Conservation (phyloP, 2,888 invertebrate genomes). For the Acronicta psi region DNA sequence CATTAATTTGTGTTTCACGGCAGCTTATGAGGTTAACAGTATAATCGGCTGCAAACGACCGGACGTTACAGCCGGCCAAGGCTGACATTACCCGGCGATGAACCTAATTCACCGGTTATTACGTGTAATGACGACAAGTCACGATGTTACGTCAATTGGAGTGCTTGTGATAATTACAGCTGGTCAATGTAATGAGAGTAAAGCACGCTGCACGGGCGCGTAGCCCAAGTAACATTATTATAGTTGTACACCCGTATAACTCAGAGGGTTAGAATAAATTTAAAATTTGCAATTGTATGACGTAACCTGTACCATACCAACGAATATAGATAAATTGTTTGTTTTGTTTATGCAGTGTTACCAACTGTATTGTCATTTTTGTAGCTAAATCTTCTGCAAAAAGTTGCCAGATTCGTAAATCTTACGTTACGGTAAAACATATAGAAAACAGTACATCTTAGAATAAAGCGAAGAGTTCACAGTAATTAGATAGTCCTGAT, state of each 20-base stretch:
- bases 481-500: slow-evolving; percentile 1
- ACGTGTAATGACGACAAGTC: slow-evolving; percentile 36
- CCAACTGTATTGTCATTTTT: too few species aligned
- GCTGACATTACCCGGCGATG: slow-evolving; percentile 29
- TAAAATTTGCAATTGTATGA: too few species aligned
- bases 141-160: slow-evolving; percentile 48
- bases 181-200: slow-evolving; percentile 14
- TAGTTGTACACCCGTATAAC: too few species aligned
- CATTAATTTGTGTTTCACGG: slow-evolving; percentile 10
- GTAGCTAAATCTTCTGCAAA: too few species aligned
- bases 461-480: slow-evolving; percentile 10
- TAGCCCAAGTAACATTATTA: too few species aligned
- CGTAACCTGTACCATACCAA: too few species aligned
- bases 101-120: slow-evolving; percentile 19
- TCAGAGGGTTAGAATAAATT: too few species aligned
- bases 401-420: too few species aligned
- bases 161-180: slow-evolving; percentile 33
- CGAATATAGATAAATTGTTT: too few species aligned
- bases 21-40: slow-evolving; percentile 11
- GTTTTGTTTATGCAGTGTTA: too few species aligned
- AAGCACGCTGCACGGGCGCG: slow-evolving; percentile 21
- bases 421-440: slow-evolving; percentile 33
- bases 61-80: slow-evolving; percentile 44
- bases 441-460: slow-evolving; percentile 15
- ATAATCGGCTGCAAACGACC: slow-evolving; percentile 29